These are phyloP conservation scores for Pilophorus perplexus DNA, from an alignment of 2,888 invertebrate genomes.

Conservation along the genomic window DNA sequence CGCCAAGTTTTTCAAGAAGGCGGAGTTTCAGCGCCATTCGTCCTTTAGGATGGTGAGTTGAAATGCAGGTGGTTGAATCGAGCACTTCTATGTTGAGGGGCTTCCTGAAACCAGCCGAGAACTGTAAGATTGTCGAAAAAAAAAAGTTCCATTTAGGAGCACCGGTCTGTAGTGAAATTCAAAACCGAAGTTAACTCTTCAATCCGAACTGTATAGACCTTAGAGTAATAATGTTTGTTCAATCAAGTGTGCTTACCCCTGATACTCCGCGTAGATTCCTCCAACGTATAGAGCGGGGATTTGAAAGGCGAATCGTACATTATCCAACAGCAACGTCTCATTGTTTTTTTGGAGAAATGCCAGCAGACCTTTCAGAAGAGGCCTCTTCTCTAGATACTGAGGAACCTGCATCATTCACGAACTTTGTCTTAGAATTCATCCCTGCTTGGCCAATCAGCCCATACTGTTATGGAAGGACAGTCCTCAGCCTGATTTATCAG, in stretches of 20 bases:
- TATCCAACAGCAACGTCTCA: background rate
- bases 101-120: background rate
- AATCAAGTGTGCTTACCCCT: background rate
- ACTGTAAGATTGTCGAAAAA: too few relatives aligned
- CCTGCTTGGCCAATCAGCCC: too few relatives aligned
- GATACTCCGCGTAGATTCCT: conserved; percentile 9
- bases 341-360: background rate
- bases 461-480: too few relatives aligned
- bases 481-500: too few relatives aligned
- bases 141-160: too few relatives aligned
- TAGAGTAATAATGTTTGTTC: too few relatives aligned
- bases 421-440: too few relatives aligned
- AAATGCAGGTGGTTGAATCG: conserved; percentile 2
- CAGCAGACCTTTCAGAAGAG: conserved; percentile 4
- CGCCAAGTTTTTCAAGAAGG: conserved; percentile 8
- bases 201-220: too few relatives aligned
- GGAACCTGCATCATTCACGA: too few relatives aligned
- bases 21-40: conserved; percentile 19
- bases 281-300: conserved; percentile 23
- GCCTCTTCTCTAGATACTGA: conserved; percentile 6
- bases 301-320: conserved; percentile 5
- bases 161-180: too few relatives aligned
- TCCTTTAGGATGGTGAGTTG: conserved; percentile 1
- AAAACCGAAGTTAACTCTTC: too few relatives aligned
- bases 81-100: conserved; percentile 21